phyloP scores from a whole-genome alignment of 2,888 invertebrate genomes.

The Sphaeridia pumilis region DNA sequence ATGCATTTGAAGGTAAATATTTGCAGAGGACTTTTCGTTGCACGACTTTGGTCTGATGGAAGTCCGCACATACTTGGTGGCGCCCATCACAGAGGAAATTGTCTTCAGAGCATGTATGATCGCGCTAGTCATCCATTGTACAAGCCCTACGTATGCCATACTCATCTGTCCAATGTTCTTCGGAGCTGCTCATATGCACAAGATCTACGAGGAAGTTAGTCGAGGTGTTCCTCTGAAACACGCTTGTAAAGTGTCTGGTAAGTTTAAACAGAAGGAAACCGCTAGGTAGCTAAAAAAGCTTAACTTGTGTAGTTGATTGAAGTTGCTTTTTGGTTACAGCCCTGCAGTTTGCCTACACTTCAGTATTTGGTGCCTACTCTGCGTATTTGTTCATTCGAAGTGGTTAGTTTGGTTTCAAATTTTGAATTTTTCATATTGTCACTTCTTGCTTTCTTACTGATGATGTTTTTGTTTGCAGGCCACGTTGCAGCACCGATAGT shows the following conservation, averaged over 20 bases:
- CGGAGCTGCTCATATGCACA: conserved; percentile 87
- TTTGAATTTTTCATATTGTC: conserved; percentile 14
- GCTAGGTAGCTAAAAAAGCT: no score
- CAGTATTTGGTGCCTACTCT: conserved; percentile 86
- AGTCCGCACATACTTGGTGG: conserved; percentile 79
- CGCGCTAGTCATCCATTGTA: conserved; percentile 72
- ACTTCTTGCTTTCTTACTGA: no score
- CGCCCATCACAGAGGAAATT: conserved; percentile 89
- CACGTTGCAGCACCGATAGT: conserved; percentile 77
- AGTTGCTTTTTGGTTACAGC: conserved; percentile 43
- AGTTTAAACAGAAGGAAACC: no score
- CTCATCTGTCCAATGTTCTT: conserved; percentile 82
- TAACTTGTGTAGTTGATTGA: no score
- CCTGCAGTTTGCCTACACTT: conserved; percentile 84
- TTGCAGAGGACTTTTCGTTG: conserved; percentile 47
- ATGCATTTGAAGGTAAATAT: background rate
- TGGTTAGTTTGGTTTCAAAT: conserved; percentile 42
- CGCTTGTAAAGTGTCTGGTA: conserved; percentile 60
- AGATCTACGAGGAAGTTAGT: conserved; percentile 66
- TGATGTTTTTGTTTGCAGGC: conserved; percentile 47
- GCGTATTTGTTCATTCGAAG: conserved; percentile 83
- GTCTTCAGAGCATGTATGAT: conserved; percentile 92
- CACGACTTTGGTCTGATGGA: no score
- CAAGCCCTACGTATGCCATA: conserved; percentile 60
- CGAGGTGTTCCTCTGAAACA: conserved; percentile 56